Evolutionary conservation across 1,140 invertebrate genomes (phyloP).

Genomic region (Drosophila athabasca): DNA sequence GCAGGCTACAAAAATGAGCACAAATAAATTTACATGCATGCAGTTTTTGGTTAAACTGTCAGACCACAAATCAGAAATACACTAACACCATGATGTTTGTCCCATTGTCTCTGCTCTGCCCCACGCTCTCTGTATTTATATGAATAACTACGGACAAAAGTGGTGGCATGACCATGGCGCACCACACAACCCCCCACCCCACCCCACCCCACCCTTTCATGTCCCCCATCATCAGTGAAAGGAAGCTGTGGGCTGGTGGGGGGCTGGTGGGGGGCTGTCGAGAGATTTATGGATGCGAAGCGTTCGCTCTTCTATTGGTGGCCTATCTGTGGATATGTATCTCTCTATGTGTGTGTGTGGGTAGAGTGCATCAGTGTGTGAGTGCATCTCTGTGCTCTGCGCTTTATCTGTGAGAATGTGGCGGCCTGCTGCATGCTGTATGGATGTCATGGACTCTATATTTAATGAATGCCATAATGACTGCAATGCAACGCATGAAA

Average conservation of each 20-base stretch:
- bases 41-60: conserved; percentile 80
- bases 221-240: neutral
- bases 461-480: conserved; percentile 82
- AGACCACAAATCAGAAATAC: conserved; percentile 82
- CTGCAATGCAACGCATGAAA: conserved; percentile 80
- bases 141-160: conserved; percentile 73
- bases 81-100: conserved; percentile 62
- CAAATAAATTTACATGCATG: conserved; percentile 81
- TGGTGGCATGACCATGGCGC: conserved; percentile 36
- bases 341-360: neutral
- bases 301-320: conserved; percentile 44
- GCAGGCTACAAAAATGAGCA: conserved; percentile 71
- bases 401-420: conserved; percentile 1
- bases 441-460: conserved; percentile 64
- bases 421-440: conserved; percentile 8
- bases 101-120: conserved; percentile 12
- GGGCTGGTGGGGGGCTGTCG: conserved; percentile 9
- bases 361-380: neutral
- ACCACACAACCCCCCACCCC: conserved; percentile 14
- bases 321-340: neutral
- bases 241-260: conserved; percentile 10
- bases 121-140: conserved; percentile 48
- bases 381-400: conserved; percentile 7
- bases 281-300: conserved; percentile 73
- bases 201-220: no score